phyloP scores from a whole-genome alignment of 2,797 vertebrate species.

The Crypturellus tataupa region DNA sequence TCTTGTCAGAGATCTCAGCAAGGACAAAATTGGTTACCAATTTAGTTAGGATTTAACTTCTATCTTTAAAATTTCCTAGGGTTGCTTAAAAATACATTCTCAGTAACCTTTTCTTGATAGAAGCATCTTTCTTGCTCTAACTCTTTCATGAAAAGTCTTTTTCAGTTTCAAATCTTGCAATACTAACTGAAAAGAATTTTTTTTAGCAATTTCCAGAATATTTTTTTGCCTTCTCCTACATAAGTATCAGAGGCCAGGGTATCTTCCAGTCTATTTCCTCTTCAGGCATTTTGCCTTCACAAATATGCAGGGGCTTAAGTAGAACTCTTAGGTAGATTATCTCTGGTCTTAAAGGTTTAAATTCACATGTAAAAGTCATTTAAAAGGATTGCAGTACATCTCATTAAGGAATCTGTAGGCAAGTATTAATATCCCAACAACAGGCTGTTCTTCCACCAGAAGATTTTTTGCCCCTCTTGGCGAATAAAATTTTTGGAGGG shows the following conservation, averaged over 20 bases:
- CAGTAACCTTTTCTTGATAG: constrained; percentile 32
- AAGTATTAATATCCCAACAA: not conserved
- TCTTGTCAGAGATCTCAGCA: constrained; percentile 33
- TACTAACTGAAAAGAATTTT: not conserved
- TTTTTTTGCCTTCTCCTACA: not conserved
- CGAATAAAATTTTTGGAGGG: not conserved
- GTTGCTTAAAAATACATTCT: constrained; percentile 45
- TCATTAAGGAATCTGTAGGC: not conserved
- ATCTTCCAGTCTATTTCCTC: not conserved
- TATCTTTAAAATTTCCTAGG: constrained; percentile 40
- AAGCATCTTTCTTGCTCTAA: constrained; percentile 39
- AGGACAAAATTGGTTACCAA: constrained; percentile 42
- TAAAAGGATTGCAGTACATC: not conserved
- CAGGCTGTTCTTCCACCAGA: not conserved
- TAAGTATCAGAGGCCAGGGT: not conserved
- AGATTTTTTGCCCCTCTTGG: not conserved
- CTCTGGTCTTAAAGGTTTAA: not conserved
- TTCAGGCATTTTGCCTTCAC: not conserved
- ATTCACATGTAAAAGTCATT: not conserved
- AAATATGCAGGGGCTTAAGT: not conserved
- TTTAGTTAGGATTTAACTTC: constrained; percentile 38
- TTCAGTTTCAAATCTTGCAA: constrained; percentile 12
- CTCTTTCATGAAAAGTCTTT: not conserved
- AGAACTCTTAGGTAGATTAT: not conserved
- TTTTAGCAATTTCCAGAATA: constrained; percentile 6